Evolutionary conservation across 2,113 vertebrate genomes (phyloP).

Genomic region (Colius striatus): DNA sequence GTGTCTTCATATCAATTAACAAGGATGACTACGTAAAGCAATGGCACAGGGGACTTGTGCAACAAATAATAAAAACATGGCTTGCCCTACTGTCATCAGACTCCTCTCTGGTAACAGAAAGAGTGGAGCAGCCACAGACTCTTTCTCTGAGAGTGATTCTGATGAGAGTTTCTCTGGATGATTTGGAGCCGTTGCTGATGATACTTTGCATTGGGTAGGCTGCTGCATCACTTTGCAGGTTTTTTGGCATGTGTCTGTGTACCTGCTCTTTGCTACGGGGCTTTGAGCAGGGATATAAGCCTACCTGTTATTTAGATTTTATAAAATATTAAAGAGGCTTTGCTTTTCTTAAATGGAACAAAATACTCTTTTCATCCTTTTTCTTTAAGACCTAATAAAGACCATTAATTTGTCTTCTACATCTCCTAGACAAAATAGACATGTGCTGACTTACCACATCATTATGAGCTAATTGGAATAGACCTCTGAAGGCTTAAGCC

Average conservation of each 20-base stretch:
- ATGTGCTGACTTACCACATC: neutral
- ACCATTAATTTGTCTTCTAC: neutral
- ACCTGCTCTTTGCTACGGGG: accelerated
- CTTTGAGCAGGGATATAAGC: neutral
- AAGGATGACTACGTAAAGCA: neutral
- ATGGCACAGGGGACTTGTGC: neutral
- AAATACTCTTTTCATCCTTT: neutral
- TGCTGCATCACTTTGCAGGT: neutral
- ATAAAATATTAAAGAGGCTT: neutral
- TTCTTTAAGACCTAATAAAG: neutral
- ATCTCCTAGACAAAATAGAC: neutral
- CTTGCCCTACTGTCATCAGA: neutral
- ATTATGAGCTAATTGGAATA: neutral
- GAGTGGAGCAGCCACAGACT: neutral
- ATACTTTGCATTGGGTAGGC: neutral
- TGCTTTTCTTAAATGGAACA: neutral
- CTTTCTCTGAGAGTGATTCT: neutral
- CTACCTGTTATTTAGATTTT: neutral
- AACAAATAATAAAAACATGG: neutral
- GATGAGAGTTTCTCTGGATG: neutral
- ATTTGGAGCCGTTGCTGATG: neutral
- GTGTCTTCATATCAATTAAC: neutral
- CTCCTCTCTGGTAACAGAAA: neutral
- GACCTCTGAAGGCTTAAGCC: neutral
- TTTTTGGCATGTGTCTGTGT: neutral